Percentiles rank a stretch among this genome's conserved stretches.
Conservation (phyloP, 2,797 vertebrate genomes). For the Trachurus trachurus region DNA sequence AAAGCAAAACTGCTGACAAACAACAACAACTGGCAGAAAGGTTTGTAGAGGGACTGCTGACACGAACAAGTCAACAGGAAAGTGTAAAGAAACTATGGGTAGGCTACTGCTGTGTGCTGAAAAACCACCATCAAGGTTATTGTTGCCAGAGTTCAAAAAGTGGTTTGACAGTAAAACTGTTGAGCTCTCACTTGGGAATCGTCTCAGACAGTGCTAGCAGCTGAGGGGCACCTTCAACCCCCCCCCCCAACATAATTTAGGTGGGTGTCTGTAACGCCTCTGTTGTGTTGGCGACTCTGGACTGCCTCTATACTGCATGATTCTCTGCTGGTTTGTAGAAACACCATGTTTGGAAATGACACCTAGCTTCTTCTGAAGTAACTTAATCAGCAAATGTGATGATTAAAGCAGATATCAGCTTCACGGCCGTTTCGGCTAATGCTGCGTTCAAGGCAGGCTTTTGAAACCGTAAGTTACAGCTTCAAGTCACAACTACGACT, state of each 20-base stretch:
- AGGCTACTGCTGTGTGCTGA: background rate
- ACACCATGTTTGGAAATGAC: background rate
- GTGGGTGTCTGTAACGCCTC: too few species aligned
- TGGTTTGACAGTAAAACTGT: background rate
- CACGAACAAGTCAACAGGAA: background rate
- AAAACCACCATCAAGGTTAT: background rate
- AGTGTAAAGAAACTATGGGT: background rate
- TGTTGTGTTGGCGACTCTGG: too few species aligned
- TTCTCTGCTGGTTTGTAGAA: too few species aligned
- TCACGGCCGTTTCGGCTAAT: too few species aligned
- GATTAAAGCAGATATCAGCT: too few species aligned
- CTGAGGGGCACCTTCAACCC: constrained; percentile 2
- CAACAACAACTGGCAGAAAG: background rate
- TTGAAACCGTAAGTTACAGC: too few species aligned
- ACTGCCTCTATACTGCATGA: too few species aligned
- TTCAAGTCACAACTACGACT: too few species aligned
- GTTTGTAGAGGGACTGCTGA: too few species aligned
- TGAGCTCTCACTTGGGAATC: background rate
- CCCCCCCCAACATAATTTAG: background rate
- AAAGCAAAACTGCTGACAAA: background rate
- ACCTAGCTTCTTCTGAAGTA: background rate
- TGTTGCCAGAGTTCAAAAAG: background rate
- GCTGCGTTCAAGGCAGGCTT: too few species aligned
- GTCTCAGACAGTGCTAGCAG: background rate
- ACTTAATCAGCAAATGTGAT: too few species aligned